Evolutionary conservation across 2,888 invertebrate genomes (phyloP).

Genomic region (Parnassius mnemosyne): DNA sequence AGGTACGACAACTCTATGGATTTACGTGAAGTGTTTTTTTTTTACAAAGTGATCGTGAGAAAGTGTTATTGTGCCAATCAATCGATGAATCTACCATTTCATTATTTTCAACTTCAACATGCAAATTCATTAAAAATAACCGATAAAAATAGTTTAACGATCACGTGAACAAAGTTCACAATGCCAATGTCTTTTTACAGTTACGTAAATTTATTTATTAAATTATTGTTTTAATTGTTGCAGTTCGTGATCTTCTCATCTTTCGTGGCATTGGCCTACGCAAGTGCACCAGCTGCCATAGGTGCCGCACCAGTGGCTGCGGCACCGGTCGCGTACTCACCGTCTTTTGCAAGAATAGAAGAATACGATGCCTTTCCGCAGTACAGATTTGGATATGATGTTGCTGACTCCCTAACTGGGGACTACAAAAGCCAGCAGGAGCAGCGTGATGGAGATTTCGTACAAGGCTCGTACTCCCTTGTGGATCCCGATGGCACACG

Average conservation of each 20-base stretch:
- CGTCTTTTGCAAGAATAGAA: constrained; percentile 57
- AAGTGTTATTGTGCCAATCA: constrained; percentile 17
- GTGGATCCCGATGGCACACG: constrained; percentile 69
- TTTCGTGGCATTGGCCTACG: constrained; percentile 57
- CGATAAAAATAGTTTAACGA: too few species aligned
- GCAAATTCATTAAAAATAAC: too few species aligned
- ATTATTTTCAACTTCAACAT: neutral
- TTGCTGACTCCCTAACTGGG: constrained; percentile 68
- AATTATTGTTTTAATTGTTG: constrained; percentile 30
- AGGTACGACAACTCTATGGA: constrained; percentile 62
- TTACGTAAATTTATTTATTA: neutral
- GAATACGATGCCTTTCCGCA: constrained; percentile 80
- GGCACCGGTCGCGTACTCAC: constrained; percentile 49
- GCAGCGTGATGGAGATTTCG: constrained; percentile 77
- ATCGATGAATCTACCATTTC: neutral
- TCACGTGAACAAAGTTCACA: too few species aligned
- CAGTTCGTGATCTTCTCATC: constrained; percentile 70
- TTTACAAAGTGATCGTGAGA: constrained; percentile 34
- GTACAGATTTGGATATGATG: constrained; percentile 74
- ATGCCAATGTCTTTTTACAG: neutral
- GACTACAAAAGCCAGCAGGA: constrained; percentile 74
- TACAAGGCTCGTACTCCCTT: constrained; percentile 68
- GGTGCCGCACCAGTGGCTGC: constrained; percentile 54
- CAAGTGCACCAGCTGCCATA: constrained; percentile 61
- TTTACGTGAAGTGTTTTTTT: constrained; percentile 45